These are phyloP conservation scores for Cheilosia variabilis DNA, from an alignment of 2,888 invertebrate species.

Conservation along the genomic window DNA sequence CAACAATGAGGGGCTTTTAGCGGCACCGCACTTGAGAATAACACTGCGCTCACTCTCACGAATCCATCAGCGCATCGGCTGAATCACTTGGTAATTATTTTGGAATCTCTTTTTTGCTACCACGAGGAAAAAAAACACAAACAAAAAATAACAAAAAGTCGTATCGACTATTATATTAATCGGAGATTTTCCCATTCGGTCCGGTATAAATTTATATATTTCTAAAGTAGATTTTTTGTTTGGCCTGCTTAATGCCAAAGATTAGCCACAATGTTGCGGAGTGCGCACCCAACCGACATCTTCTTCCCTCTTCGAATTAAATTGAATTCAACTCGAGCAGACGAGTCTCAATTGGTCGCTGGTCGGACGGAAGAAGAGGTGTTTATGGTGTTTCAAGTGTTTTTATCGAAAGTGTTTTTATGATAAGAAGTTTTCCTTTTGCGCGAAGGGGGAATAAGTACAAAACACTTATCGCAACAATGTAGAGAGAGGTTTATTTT, in stretches of 20 bases:
- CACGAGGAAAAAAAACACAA: neutral
- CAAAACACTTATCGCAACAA: constrained; percentile 40
- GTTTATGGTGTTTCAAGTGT: constrained; percentile 70
- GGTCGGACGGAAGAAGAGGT: constrained; percentile 50
- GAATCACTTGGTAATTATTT: constrained; percentile 75
- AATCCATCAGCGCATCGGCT: constrained; percentile 34
- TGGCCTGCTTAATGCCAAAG: constrained; percentile 26
- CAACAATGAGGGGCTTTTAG: constrained; percentile 42
- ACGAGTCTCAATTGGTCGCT: constrained; percentile 39
- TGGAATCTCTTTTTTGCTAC: constrained; percentile 51
- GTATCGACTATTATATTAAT: constrained; percentile 44
- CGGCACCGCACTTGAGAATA: constrained; percentile 37
- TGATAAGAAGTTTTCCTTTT: constrained; percentile 60
- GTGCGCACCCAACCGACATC: neutral
- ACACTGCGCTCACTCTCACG: constrained; percentile 12
- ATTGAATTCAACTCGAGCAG: neutral
- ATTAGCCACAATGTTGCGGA: constrained; percentile 42
- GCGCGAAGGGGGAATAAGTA: neutral
- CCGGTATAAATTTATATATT: constrained; percentile 11
- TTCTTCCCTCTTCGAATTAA: neutral
- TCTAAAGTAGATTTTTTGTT: constrained; percentile 11
- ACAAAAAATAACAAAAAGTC: neutral
- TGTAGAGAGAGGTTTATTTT: constrained; percentile 15
- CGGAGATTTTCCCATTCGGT: constrained; percentile 45
- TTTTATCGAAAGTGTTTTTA: constrained; percentile 67